Conservation (phyloP, 2,797 vertebrate genomes). For the Clarias pachynema region DNA sequence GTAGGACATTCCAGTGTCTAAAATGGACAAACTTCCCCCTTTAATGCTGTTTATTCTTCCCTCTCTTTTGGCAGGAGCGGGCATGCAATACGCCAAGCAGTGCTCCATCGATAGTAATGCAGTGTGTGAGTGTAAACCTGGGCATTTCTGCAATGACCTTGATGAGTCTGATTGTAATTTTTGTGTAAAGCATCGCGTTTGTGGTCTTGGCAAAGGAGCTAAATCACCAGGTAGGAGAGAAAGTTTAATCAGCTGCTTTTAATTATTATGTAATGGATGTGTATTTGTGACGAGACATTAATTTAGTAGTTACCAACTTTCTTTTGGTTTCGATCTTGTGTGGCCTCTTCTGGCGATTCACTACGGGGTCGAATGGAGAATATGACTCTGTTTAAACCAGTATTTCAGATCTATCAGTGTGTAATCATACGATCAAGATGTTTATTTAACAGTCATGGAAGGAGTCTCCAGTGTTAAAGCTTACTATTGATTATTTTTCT, state of each 20-base stretch:
- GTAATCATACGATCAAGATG: neutral
- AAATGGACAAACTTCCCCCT: neutral
- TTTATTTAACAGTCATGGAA: neutral
- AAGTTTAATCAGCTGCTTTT: neutral
- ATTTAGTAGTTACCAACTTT: neutral
- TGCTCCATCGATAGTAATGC: conserved; percentile 60
- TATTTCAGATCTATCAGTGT: conserved; percentile 4
- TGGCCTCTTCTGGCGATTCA: neutral
- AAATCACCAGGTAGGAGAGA: conserved; percentile 58
- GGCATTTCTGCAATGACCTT: conserved; percentile 49
- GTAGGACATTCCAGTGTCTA: neutral
- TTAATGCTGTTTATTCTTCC: neutral
- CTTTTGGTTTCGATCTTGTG: neutral
- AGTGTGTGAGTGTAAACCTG: conserved; percentile 67
- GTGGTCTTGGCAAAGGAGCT: conserved; percentile 63
- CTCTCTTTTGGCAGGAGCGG: conserved; percentile 57
- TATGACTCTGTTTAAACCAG: neutral
- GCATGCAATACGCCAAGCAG: conserved; percentile 37
- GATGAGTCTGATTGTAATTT: conserved; percentile 29
- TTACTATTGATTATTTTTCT: neutral
- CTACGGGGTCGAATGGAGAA: neutral
- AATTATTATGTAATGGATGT: neutral
- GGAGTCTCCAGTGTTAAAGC: neutral
- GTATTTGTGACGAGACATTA: neutral
- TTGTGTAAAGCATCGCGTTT: conserved; percentile 44